Evolutionary conservation across 2,888 invertebrate species (phyloP).

Genomic region (Belgica antarctica): DNA sequence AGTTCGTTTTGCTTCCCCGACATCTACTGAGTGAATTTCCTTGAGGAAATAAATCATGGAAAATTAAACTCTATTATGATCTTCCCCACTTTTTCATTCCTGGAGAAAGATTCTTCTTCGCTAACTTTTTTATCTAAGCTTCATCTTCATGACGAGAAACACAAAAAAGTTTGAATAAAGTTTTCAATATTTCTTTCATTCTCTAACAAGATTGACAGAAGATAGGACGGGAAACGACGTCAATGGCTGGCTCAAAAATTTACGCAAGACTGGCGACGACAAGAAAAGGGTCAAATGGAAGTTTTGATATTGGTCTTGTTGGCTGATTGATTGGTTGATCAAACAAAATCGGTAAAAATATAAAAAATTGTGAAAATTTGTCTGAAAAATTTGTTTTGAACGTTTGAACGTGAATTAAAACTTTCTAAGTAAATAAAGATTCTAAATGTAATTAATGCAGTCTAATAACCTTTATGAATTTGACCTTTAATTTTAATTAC

Average conservation of each 20-base stretch:
- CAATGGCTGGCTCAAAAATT: too few relatives aligned
- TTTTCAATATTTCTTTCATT: not conserved
- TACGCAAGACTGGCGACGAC: not conserved
- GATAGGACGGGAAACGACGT: not conserved
- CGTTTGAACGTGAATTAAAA: too few relatives aligned
- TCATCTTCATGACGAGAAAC: not conserved
- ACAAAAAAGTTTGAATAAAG: not conserved
- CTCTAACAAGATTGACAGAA: not conserved
- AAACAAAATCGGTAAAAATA: too few relatives aligned
- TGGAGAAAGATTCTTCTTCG: not conserved
- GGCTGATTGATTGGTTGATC: too few relatives aligned
- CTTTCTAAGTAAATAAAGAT: too few relatives aligned
- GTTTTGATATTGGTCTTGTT: too few relatives aligned
- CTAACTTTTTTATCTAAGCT: not conserved
- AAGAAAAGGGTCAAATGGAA: too few relatives aligned
- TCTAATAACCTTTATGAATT: too few relatives aligned
- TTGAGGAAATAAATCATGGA: constrained; percentile 31
- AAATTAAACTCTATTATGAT: constrained; percentile 21
- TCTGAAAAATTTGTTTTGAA: too few relatives aligned
- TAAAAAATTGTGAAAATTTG: too few relatives aligned
- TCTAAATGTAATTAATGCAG: too few relatives aligned
- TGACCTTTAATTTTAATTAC: too few relatives aligned
- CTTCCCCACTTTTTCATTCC: not conserved
- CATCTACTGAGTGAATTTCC: constrained; percentile 17
- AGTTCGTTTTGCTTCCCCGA: not conserved